These are phyloP conservation scores for Lasius fuliginosus DNA, from an alignment of 2,888 invertebrate genomes.

Conservation along the genomic window DNA sequence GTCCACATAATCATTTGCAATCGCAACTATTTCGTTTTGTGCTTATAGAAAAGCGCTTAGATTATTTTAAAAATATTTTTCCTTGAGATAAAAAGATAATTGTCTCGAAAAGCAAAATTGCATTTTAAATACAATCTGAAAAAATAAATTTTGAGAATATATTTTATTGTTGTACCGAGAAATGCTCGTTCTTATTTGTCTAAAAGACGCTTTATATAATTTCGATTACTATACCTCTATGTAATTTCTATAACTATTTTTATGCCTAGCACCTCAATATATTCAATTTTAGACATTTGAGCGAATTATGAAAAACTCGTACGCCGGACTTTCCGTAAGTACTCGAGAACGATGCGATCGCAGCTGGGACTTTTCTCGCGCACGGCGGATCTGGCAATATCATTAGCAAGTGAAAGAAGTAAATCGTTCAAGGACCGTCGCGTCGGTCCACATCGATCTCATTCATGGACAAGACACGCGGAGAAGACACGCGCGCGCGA, in stretches of 20 bases:
- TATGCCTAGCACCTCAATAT: not conserved
- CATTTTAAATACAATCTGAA: not conserved
- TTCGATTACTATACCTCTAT: not conserved
- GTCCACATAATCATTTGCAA: not conserved
- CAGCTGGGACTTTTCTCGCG: slow-evolving; percentile 50
- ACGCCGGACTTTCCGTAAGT: slow-evolving; percentile 44
- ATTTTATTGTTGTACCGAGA: not conserved
- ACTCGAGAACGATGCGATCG: slow-evolving; percentile 35
- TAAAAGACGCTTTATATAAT: not conserved
- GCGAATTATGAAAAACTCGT: slow-evolving; percentile 43
- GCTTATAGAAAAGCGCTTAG: not conserved
- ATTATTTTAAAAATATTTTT: not conserved
- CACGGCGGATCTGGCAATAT: slow-evolving; percentile 39
- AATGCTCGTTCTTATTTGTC: not conserved
- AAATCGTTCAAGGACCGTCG: slow-evolving; percentile 50
- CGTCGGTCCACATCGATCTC: slow-evolving; percentile 33
- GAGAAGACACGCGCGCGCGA: slow-evolving; percentile 19
- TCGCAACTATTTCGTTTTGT: not conserved
- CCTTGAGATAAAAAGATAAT: not conserved
- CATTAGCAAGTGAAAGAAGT: slow-evolving; percentile 56
- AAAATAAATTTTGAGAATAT: not conserved
- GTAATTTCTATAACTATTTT: slow-evolving; percentile 9
- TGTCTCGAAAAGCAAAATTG: not conserved
- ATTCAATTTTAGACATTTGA: slow-evolving; percentile 34
- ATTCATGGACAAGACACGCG: slow-evolving; percentile 36